Evolutionary conservation across 2,797 vertebrate genomes (phyloP).

Genomic region (Sardinella longiceps): DNA sequence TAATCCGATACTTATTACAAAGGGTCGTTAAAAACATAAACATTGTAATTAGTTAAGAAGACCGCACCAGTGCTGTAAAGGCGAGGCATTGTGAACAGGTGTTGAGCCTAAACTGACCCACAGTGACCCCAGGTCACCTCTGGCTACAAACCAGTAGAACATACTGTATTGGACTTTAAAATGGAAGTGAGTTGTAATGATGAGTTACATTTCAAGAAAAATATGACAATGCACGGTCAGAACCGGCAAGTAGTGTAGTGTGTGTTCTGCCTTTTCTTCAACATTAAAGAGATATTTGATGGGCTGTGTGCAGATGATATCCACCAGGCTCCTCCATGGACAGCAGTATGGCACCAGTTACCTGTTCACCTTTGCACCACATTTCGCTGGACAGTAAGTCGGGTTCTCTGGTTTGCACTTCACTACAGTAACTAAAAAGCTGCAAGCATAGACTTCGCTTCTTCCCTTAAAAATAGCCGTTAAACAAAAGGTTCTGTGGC

Average conservation of each 20-base stretch:
- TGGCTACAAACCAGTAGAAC: too few species aligned
- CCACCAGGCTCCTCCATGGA: background rate
- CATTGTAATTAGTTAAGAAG: background rate
- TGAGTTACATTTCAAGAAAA: background rate
- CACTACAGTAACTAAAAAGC: conserved; percentile 43
- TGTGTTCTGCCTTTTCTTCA: background rate
- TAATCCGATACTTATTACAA: background rate
- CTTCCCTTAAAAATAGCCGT: conserved; percentile 70
- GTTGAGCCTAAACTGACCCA: background rate
- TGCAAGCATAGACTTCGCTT: conserved; percentile 51
- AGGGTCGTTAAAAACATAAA: background rate
- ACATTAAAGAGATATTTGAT: background rate
- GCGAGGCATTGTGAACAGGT: background rate
- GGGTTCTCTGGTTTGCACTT: conserved; percentile 41
- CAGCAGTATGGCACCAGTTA: conserved; percentile 24
- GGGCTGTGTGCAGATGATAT: background rate
- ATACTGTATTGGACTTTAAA: background rate
- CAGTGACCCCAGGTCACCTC: background rate
- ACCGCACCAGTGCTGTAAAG: background rate
- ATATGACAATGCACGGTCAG: background rate
- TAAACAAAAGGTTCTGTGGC: conserved; percentile 75
- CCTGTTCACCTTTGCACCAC: conserved; percentile 47
- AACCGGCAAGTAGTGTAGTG: background rate
- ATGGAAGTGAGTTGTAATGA: background rate
- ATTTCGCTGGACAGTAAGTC: conserved; percentile 43